Evolutionary conservation across 2,888 invertebrate genomes (phyloP), one percentile per base, ranked within the genome.

Genomic region (Archaeoteleia sp.): DNA sequence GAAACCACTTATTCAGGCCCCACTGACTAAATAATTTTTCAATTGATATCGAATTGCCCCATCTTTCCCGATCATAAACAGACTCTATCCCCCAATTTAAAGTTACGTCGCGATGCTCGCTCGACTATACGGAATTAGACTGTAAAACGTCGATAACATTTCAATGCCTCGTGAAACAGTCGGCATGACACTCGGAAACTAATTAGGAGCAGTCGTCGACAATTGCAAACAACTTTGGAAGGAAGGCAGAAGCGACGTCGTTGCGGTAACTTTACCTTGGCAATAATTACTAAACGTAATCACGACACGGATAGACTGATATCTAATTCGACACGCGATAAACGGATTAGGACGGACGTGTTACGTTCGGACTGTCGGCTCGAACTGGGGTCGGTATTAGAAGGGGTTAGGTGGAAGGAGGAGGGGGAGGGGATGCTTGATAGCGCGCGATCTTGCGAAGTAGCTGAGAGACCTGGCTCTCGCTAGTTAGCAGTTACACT

Each of bases 401-500:
- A 34, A 13, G 10, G 34, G 34, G 7, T 15, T 15, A n/a, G 13
- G 3, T 15, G 8, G 37, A 29, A 29, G 29, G n/a, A 10, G 20
- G 15, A 9, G 45, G 29, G 45, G 7, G 30, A n/a, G 30, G 25
- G 42, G 12, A 13, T 15, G 25, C 13, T 15, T 9, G 37, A 40
- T 40, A 46, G 25, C 14, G 32, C 30, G 49, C 15, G 60, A 67
- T 60, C 60, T 49, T 61, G 67, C 54, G 54, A 55, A 60, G 53
- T 65, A 51, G 54, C 60, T 46, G n/a, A 48, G 20, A 49, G 48
- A 34, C 20, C 14, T 29, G 29, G 39, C 48, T 39, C n/a, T n/a
- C 49, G 49, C 55, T 61, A 55, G 55, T 67, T 67, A 51, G 42
- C 46, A 58, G 61, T 61, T 67, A 37, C 55, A 57, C 61, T 51